Conservation (phyloP, 1,140 invertebrate genomes). For the Plodia interpunctella region DNA sequence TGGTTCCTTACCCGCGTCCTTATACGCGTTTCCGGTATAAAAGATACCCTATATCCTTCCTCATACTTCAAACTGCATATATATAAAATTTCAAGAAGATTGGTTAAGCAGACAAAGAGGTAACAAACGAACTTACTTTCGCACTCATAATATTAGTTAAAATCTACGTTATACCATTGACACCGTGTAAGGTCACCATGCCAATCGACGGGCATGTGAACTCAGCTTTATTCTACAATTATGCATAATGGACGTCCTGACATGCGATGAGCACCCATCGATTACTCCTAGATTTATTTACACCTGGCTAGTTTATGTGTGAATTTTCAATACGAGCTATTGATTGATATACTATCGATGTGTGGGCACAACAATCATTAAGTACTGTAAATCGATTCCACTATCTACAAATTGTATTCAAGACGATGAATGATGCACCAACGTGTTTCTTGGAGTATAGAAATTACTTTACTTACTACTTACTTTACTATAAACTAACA, state of each 20-base stretch:
- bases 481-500: too few species aligned
- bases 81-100: too few species aligned
- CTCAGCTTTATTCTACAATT: neutral
- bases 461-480: neutral
- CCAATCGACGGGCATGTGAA: neutral
- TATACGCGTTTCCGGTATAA: too few species aligned
- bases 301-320: constrained; percentile 3
- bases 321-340: neutral
- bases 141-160: neutral
- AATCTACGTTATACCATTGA: too few species aligned
- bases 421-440: neutral
- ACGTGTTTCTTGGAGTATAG: neutral
- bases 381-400: constrained; percentile 5
- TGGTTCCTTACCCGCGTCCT: too few species aligned
- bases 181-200: too few species aligned
- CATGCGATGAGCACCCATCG: neutral
- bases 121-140: too few species aligned
- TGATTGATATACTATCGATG: constrained; percentile 1
- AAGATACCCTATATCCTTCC: too few species aligned
- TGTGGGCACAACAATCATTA: constrained; percentile 6
- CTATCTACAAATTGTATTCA: constrained; percentile 4
- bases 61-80: too few species aligned
- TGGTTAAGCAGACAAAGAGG: too few species aligned
- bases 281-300: neutral
- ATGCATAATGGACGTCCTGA: neutral